A percentile compares a stretch with the other conserved stretches of the same genome.
Conservation (phyloP, 2,797 vertebrate genomes). For the Antrozous pallidus region DNA sequence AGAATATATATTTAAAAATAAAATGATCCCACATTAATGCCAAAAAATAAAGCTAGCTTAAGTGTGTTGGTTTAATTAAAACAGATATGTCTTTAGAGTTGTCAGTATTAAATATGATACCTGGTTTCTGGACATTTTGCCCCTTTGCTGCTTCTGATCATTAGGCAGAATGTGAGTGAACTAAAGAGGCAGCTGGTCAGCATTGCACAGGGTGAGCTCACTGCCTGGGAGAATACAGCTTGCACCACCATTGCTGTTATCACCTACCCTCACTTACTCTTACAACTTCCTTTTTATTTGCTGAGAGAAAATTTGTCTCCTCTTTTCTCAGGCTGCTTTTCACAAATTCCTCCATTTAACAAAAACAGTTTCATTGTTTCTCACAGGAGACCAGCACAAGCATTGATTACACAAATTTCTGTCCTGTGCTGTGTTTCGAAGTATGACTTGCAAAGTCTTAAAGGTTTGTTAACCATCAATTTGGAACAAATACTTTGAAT, state of each 20-base stretch:
- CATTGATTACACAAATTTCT: background rate
- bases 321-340: background rate
- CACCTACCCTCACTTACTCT: background rate
- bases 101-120: too few species aligned
- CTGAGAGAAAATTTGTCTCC: background rate
- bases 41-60: too few species aligned
- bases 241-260: accelerated
- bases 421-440: background rate
- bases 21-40: too few species aligned
- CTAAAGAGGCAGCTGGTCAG: background rate
- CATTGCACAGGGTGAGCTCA: background rate
- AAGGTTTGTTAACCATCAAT: background rate
- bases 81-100: too few species aligned
- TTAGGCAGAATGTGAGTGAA: background rate
- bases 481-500: background rate
- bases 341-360: background rate
- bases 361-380: background rate
- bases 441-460: background rate
- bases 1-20: too few species aligned
- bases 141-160: background rate
- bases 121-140: background rate
- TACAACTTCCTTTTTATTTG: background rate
- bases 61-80: too few species aligned
- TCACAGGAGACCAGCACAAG: background rate
- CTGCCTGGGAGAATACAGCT: background rate